A percentile compares a stretch with the other conserved stretches of the same genome.
phyloP scores from a whole-genome alignment of 2,113 vertebrate genomes.

The Thymallus thymallus region DNA sequence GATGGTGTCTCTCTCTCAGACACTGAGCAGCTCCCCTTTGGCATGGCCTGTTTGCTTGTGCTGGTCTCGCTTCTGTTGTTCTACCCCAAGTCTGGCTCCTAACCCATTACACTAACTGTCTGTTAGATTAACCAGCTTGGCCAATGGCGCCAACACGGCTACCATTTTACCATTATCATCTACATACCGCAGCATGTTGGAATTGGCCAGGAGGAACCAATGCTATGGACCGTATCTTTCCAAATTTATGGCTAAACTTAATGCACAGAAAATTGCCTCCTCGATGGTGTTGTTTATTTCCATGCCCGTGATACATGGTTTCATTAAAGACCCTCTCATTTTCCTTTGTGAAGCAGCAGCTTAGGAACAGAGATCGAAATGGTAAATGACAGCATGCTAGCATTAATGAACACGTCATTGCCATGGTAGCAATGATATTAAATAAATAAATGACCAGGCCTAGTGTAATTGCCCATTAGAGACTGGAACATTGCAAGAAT shows the following conservation, averaged over 20 bases:
- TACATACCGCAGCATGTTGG: constrained; percentile 10
- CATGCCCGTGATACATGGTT: constrained; percentile 6
- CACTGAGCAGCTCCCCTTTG: constrained; percentile 8
- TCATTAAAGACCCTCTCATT: constrained; percentile 6
- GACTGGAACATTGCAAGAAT: constrained; percentile 63
- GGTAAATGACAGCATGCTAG: constrained; percentile 21
- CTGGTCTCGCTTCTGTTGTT: constrained; percentile 26
- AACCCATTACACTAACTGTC: constrained; percentile 8
- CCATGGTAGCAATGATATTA: constrained; percentile 60
- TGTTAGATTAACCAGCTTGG: constrained; percentile 5
- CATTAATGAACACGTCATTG: constrained; percentile 45
- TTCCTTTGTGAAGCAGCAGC: constrained; percentile 16
- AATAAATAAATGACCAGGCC: constrained; percentile 58
- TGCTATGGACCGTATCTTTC: constrained; percentile 7
- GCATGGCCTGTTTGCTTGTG: constrained; percentile 29
- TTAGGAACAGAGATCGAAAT: constrained; percentile 25
- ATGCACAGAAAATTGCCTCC: not conserved
- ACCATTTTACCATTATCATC: constrained; percentile 9
- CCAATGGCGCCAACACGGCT: constrained; percentile 8
- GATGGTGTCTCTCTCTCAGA: constrained; percentile 7
- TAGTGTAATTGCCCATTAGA: constrained; percentile 67
- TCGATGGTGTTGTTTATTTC: constrained; percentile 7
- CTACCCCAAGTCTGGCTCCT: constrained; percentile 9
- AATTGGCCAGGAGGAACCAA: constrained; percentile 4
- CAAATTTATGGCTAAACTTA: not conserved